A percentile compares a stretch with the other conserved stretches of the same genome.
Evolutionary conservation across 2,113 vertebrate species (phyloP).

Genomic region (Garra rufa): DNA sequence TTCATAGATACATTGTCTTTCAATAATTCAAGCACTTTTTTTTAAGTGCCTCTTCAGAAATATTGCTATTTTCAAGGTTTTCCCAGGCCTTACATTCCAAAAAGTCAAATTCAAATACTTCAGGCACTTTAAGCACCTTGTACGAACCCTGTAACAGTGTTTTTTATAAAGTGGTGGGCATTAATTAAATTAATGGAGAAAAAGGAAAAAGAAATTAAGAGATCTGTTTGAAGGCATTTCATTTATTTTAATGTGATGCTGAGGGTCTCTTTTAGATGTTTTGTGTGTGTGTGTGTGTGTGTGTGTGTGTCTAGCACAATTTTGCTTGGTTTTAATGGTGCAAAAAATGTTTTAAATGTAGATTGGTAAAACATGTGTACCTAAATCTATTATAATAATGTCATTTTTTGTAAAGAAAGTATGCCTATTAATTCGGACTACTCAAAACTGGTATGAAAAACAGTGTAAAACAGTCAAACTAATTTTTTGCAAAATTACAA

Average conservation of each 20-base stretch:
- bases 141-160: too few relatives aligned
- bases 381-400: neutral
- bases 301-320: neutral
- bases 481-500: neutral
- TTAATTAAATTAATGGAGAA: neutral
- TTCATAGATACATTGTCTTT: too few relatives aligned
- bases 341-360: neutral
- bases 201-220: neutral
- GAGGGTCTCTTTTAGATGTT: neutral
- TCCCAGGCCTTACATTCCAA: too few relatives aligned
- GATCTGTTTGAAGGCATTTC: neutral
- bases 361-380: neutral
- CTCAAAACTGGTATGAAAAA: neutral
- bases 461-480: neutral
- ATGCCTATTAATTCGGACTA: neutral
- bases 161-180: slow-evolving; percentile 23
- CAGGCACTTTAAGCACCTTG: too few relatives aligned
- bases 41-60: too few relatives aligned
- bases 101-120: too few relatives aligned
- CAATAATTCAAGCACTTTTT: too few relatives aligned
- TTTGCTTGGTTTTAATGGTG: neutral
- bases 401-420: neutral
- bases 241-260: neutral
- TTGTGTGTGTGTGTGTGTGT: neutral
- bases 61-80: too few relatives aligned